Evolutionary conservation across 1,140 invertebrate genomes (phyloP).

Genomic region (Hyles vespertilio): DNA sequence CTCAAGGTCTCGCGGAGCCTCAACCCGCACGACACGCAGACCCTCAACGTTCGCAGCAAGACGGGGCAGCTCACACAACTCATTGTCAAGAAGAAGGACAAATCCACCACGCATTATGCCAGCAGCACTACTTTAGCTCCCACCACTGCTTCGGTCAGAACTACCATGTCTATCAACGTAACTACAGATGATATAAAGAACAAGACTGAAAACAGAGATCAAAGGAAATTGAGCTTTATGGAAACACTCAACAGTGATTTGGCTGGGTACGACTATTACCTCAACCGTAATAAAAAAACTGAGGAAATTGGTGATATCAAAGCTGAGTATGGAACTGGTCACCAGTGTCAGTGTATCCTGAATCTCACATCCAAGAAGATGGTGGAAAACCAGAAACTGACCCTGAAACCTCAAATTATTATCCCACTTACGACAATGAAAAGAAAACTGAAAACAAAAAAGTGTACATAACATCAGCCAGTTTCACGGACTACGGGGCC

Average conservation of each 20-base stretch:
- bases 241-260: conserved; percentile 55
- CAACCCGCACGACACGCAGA: conserved; percentile 84
- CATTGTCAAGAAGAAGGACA: conserved; percentile 84
- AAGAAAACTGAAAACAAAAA: conserved; percentile 64
- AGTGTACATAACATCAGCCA: conserved; percentile 73
- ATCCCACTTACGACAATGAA: conserved; percentile 67
- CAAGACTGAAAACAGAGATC: conserved; percentile 59
- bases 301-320: conserved; percentile 66
- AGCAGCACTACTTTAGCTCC: conserved; percentile 48
- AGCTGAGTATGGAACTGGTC: conserved; percentile 74
- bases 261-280: conserved; percentile 69
- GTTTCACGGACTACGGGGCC: conserved; percentile 56
- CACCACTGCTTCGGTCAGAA: conserved; percentile 46
- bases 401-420: conserved; percentile 60
- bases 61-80: conserved; percentile 85
- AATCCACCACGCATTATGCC: conserved; percentile 39
- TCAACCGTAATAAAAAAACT: conserved; percentile 57
- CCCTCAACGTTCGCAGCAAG: conserved; percentile 84
- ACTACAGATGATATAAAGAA: conserved; percentile 50
- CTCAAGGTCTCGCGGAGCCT: conserved; percentile 86
- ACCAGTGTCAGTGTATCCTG: conserved; percentile 69
- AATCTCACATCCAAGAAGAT: conserved; percentile 65
- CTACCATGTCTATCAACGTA: conserved; percentile 39
- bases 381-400: conserved; percentile 51
- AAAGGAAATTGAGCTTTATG: conserved; percentile 60